Percentiles rank a stretch among this genome's conserved stretches.
Evolutionary conservation across 2,113 vertebrate species (phyloP).

Genomic region (Scophthalmus maximus): DNA sequence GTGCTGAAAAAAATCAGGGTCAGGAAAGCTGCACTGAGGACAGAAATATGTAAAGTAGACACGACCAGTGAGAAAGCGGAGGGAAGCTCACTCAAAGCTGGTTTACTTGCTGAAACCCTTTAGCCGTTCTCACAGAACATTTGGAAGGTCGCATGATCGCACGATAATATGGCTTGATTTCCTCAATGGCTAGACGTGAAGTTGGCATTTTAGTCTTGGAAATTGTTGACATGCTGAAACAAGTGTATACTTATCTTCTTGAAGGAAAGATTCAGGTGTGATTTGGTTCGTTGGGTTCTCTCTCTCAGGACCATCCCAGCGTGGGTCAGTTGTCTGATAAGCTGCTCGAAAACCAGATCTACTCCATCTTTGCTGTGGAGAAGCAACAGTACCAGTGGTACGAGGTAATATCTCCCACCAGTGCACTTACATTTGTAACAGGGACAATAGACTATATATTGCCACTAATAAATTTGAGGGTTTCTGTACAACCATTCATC

Average conservation of each 20-base stretch:
- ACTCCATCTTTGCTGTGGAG: conserved; percentile 95
- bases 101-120: no score
- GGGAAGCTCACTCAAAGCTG: background rate
- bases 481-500: background rate
- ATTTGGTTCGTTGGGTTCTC: background rate
- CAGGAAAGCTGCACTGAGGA: background rate
- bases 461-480: background rate
- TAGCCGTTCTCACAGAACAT: no score
- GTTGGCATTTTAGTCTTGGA: no score
- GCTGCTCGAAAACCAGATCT: conserved; percentile 92
- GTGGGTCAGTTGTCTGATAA: conserved; percentile 94
- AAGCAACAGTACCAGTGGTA: conserved; percentile 96
- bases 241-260: no score
- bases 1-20: no score
- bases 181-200: no score
- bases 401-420: conserved; percentile 85
- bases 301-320: conserved; percentile 92
- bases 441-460: background rate
- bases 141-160: background rate
- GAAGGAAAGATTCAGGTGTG: background rate
- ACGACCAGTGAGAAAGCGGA: background rate
- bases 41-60: background rate
- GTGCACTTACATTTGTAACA: background rate
- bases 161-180: background rate
- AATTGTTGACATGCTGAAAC: no score